Conservation (phyloP, 1,140 invertebrate genomes). For the Microplitis mediator region DNA sequence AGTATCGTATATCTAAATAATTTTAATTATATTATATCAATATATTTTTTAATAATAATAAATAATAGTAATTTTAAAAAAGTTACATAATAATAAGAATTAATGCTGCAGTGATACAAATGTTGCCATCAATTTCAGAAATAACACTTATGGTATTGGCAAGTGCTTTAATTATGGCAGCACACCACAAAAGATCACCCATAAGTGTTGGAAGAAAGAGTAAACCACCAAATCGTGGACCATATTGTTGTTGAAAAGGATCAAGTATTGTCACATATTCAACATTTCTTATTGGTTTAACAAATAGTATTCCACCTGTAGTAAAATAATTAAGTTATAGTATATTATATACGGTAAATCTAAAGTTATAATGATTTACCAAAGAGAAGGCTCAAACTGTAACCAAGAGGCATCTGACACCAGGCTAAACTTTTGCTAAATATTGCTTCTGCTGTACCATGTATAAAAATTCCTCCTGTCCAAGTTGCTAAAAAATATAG, state of each 20-base stretch:
- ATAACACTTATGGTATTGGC: conserved; percentile 64
- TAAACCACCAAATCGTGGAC: conserved; percentile 76
- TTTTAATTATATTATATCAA: neutral
- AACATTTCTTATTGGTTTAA: conserved; percentile 78
- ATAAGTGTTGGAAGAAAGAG: conserved; percentile 80
- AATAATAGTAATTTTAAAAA: conserved; percentile 7
- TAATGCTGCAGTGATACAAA: conserved; percentile 53
- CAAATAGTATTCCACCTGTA: conserved; percentile 78
- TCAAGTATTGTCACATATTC: conserved; percentile 88
- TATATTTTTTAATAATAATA: conserved; percentile 21
- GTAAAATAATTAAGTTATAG: neutral
- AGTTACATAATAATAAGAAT: conserved; percentile 49
- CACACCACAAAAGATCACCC: conserved; percentile 81
- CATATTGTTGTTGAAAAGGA: conserved; percentile 80
- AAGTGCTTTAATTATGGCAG: conserved; percentile 77
- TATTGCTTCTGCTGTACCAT: conserved; percentile 80
- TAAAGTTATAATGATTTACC: conserved; percentile 60
- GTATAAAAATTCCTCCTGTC: conserved; percentile 84
- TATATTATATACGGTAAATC: too few relatives aligned
- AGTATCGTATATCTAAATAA: conserved; percentile 72
- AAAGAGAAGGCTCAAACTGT: conserved; percentile 76
- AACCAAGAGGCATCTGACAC: conserved; percentile 83
- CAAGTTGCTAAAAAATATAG: conserved; percentile 69
- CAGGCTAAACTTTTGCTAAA: conserved; percentile 73
- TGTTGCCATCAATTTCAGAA: conserved; percentile 50